Conservation (phyloP, 2,888 invertebrate genomes). For the Chirona hameri region DNA sequence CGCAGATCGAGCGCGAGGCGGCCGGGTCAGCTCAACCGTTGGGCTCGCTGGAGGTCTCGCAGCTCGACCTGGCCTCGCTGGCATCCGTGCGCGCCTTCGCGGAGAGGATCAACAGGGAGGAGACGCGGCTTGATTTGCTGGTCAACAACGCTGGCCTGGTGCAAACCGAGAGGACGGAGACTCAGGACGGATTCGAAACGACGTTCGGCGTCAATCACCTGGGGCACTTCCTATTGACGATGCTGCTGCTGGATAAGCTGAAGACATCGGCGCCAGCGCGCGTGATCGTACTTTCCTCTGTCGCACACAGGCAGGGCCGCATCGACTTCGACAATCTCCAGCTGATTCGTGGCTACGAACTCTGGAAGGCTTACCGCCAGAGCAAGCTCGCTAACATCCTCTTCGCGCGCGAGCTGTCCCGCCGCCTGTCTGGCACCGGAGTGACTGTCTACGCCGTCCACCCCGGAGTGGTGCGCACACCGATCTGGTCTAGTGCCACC, state of each 20-base stretch:
- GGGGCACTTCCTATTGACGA: conserved; percentile 74
- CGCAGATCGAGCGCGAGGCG: not conserved
- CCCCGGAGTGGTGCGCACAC: conserved; percentile 49
- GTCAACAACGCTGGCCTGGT: conserved; percentile 63
- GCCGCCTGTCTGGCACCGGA: conserved; percentile 43
- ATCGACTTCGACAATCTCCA: conserved; percentile 39
- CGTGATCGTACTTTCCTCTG: conserved; percentile 69
- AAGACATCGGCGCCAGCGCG: conserved; percentile 59
- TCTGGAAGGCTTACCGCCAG: conserved; percentile 43
- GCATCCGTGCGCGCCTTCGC: not conserved
- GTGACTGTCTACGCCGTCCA: conserved; percentile 48
- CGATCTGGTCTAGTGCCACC: conserved; percentile 42
- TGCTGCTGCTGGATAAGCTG: conserved; percentile 63
- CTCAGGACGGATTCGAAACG: conserved; percentile 72
- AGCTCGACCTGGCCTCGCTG: not conserved
- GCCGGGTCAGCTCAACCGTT: no score
- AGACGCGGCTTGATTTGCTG: not conserved
- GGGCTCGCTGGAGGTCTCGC: not conserved
- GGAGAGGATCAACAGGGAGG: not conserved
- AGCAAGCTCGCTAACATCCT: conserved; percentile 47
- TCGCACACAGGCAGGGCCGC: conserved; percentile 59
- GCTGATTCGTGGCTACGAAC: conserved; percentile 30
- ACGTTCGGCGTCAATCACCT: conserved; percentile 77
- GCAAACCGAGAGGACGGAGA: conserved; percentile 55
- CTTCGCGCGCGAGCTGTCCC: conserved; percentile 45